These are phyloP conservation scores for Globodera ellingtonae DNA, from an alignment of 1,140 invertebrate genomes.

Conservation along the genomic window DNA sequence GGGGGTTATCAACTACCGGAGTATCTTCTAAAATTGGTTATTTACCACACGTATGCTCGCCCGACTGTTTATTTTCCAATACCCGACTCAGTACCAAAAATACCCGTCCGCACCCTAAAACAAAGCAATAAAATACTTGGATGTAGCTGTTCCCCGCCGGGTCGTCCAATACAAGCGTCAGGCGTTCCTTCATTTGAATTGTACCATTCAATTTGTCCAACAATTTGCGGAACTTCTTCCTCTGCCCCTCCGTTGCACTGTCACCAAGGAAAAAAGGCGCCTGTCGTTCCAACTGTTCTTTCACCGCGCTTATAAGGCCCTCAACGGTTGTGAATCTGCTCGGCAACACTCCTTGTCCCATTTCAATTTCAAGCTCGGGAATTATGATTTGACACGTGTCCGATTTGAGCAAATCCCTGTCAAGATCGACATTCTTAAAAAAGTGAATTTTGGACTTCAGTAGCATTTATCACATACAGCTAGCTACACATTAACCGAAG, in stretches of 20 bases:
- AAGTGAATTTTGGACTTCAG: too few species aligned
- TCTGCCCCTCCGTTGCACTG: conserved; percentile 36
- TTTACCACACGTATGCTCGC: too few species aligned
- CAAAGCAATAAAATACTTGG: conserved; percentile 69
- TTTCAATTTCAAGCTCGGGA: conserved; percentile 86
- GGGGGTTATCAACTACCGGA: too few species aligned
- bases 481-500: too few species aligned
- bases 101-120: too few species aligned
- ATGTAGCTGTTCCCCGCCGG: conserved; percentile 95
- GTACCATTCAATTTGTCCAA: conserved; percentile 52
- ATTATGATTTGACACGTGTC: conserved; percentile 85
- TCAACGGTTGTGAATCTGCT: conserved; percentile 94
- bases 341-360: conserved; percentile 80
- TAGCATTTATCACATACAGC: too few species aligned
- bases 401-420: conserved; percentile 90
- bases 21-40: too few species aligned
- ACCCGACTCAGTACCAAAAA: too few species aligned
- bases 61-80: too few species aligned
- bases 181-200: conserved; percentile 71
- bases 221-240: conserved; percentile 49
- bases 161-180: conserved; percentile 86
- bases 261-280: conserved; percentile 62
- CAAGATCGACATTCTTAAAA: conserved; percentile 75
- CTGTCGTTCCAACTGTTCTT: conserved; percentile 63
- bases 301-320: conserved; percentile 71